A percentile compares a stretch with the other conserved stretches of the same genome.
Conservation (phyloP, 2,888 invertebrate genomes). For the Aporophyla lueneburgensis region DNA sequence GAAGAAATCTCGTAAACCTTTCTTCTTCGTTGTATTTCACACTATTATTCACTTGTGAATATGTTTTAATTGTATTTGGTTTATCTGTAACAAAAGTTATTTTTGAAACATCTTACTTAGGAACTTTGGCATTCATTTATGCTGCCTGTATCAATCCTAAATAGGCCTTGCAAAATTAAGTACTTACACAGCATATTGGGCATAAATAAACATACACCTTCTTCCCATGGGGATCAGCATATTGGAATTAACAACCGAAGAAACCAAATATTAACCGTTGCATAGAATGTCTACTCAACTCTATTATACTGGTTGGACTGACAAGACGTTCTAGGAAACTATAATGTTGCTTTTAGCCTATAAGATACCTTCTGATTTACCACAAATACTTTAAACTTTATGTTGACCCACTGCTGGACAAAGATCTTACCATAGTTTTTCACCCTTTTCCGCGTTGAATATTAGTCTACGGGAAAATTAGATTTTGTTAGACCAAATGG, state of each 20-base stretch:
- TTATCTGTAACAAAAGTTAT: constrained; percentile 41
- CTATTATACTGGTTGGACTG: no score
- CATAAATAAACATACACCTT: no score
- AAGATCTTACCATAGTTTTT: no score
- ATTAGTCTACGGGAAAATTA: no score
- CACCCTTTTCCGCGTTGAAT: background rate
- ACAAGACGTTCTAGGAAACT: background rate
- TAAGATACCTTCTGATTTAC: background rate
- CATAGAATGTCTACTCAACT: background rate
- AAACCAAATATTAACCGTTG: background rate
- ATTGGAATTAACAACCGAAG: background rate
- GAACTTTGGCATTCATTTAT: background rate
- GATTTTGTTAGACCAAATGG: background rate
- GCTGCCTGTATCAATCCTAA: background rate
- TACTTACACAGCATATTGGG: background rate
- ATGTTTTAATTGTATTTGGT: constrained; percentile 41
- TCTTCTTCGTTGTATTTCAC: background rate
- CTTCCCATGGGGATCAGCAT: no score
- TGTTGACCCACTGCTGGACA: background rate
- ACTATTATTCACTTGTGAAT: constrained; percentile 24
- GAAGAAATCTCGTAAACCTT: constrained; percentile 6
- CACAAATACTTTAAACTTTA: background rate
- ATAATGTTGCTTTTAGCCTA: background rate
- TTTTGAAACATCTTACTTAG: background rate
- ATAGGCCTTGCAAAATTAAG: background rate